These are phyloP conservation scores for Brachionus rotundiformis DNA, from an alignment of 1,140 invertebrate species.

Conservation along the genomic window DNA sequence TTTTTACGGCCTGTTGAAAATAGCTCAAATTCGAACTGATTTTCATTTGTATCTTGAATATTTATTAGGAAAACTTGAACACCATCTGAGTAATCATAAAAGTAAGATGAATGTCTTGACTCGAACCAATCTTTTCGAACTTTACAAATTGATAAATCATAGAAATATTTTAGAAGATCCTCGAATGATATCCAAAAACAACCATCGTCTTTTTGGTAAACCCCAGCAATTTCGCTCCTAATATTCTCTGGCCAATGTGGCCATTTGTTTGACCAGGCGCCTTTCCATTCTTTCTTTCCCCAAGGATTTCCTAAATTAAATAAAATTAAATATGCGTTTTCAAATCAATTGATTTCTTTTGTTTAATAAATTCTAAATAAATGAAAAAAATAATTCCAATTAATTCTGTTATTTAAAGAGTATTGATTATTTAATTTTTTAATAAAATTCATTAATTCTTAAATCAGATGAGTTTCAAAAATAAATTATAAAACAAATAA, in stretches of 20 bases:
- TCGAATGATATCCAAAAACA: constrained; percentile 51
- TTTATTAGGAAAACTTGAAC: constrained; percentile 29
- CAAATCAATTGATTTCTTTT: too few species aligned
- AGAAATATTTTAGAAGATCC: constrained; percentile 47
- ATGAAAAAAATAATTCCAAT: too few species aligned
- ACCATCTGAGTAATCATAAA: constrained; percentile 24
- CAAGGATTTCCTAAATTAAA: constrained; percentile 34
- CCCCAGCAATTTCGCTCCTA: background rate
- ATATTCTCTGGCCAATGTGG: constrained; percentile 47
- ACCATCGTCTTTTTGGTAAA: constrained; percentile 33
- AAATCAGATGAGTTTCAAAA: too few species aligned
- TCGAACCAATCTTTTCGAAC: constrained; percentile 50
- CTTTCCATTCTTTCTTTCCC: constrained; percentile 52
- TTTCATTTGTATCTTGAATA: background rate
- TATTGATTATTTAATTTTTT: too few species aligned
- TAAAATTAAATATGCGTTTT: background rate
- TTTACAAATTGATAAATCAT: constrained; percentile 50
- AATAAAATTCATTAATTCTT: too few species aligned
- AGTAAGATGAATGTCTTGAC: constrained; percentile 43
- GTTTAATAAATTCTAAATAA: too few species aligned
- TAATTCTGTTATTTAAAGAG: too few species aligned
- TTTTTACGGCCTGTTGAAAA: constrained; percentile 41
- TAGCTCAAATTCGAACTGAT: constrained; percentile 38
- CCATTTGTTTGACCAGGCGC: constrained; percentile 49
- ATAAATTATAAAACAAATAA: too few species aligned